Percentiles rank a stretch among this genome's conserved stretches.
Evolutionary conservation across 2,888 invertebrate species (phyloP).

Genomic region (Lasioglossum vierecki): DNA sequence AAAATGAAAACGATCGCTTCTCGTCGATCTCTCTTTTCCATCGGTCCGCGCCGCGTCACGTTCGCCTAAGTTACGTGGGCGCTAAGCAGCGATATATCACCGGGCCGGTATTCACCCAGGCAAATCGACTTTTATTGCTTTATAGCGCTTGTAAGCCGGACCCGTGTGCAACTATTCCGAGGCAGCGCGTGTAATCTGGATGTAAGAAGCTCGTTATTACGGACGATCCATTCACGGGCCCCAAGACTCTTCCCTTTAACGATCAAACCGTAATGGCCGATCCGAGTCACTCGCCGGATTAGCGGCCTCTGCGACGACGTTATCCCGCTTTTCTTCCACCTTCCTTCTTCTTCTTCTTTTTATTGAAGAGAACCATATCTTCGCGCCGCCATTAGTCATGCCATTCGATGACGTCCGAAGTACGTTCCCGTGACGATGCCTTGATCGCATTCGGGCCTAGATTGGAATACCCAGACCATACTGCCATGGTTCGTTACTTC

Average conservation of each 20-base stretch:
- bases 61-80: slow-evolving; percentile 65
- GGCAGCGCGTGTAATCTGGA: slow-evolving; percentile 66
- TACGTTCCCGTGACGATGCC: background rate
- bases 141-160: slow-evolving; percentile 68
- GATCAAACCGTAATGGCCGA: slow-evolving; percentile 42
- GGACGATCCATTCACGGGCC: slow-evolving; percentile 48
- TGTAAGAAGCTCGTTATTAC: slow-evolving; percentile 70
- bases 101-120: slow-evolving; percentile 63
- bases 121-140: slow-evolving; percentile 76
- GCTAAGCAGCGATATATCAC: slow-evolving; percentile 75
- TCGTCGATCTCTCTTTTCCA: background rate
- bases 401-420: background rate
- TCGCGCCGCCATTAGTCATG: slow-evolving; percentile 2
- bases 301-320: slow-evolving; percentile 38
- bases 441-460: background rate
- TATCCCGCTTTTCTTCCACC: slow-evolving; percentile 21
- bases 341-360: background rate
- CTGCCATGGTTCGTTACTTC: background rate
- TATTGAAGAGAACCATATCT: background rate
- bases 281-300: slow-evolving; percentile 30
- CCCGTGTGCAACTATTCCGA: slow-evolving; percentile 30
- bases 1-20: slow-evolving; percentile 38
- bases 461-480: background rate
- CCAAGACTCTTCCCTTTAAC: slow-evolving; percentile 37
- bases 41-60: slow-evolving; percentile 13